phyloP scores from a whole-genome alignment of 2,797 vertebrate genomes.

The Falco berigora region DNA sequence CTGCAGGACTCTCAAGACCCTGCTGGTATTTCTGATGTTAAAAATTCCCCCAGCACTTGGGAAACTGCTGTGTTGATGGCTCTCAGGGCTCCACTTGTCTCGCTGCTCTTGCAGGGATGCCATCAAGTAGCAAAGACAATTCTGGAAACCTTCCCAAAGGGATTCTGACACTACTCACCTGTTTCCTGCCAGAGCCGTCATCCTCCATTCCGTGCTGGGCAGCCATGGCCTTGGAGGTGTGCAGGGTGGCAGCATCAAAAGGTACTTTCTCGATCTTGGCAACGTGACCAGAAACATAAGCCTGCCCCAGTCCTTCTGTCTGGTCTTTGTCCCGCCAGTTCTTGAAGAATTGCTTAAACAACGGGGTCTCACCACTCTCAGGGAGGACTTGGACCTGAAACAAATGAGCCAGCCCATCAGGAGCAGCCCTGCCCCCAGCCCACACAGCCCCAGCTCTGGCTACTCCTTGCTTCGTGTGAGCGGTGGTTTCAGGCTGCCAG shows the following conservation, averaged over 20 bases:
- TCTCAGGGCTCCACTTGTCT: not conserved
- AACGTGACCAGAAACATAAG: constrained; percentile 88
- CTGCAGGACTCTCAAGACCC: not conserved
- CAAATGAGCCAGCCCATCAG: not conserved
- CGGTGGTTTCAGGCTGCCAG: not conserved
- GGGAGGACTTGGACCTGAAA: constrained; percentile 88
- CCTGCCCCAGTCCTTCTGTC: constrained; percentile 85
- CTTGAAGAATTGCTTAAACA: constrained; percentile 99
- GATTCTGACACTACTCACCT: constrained; percentile 66
- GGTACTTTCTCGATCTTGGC: constrained; percentile 90
- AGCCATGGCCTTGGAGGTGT: constrained; percentile 88
- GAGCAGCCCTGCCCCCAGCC: not conserved
- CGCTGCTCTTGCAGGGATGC: not conserved
- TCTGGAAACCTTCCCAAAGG: not conserved
- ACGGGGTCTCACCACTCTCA: constrained; percentile 90
- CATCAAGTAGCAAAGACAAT: not conserved
- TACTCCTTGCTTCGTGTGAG: not conserved
- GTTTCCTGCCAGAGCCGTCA: constrained; percentile 85
- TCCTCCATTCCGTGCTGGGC: constrained; percentile 98
- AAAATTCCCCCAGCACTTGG: not conserved
- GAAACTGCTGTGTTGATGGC: not conserved
- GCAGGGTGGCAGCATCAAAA: constrained; percentile 87
- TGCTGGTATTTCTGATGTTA: not conserved
- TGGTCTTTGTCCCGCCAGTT: constrained; percentile 93
- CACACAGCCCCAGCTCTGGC: not conserved